Conservation (phyloP, 2,888 invertebrate genomes). For the Agrypnus murinus region DNA sequence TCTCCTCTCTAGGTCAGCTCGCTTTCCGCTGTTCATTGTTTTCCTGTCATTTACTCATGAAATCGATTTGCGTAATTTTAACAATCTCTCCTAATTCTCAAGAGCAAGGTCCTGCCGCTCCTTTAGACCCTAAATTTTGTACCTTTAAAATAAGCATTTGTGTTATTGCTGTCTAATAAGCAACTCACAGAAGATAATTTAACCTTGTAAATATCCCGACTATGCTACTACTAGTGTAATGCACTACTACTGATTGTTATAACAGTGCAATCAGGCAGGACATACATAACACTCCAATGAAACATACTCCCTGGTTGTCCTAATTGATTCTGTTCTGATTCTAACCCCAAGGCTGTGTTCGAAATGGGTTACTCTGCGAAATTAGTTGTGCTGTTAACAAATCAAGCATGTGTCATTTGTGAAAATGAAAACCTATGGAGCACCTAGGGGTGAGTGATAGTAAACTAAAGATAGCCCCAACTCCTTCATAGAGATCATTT, state of each 20-base stretch:
- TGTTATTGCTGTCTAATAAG: not conserved
- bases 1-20: slow-evolving; percentile 68
- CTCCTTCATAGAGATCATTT: too few relatives aligned
- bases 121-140: slow-evolving; percentile 5
- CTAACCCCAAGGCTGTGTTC: not conserved
- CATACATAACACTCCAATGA: slow-evolving; percentile 4
- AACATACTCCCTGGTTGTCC: slow-evolving; percentile 1
- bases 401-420: slow-evolving; percentile 1
- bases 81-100: slow-evolving; percentile 52
- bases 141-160: not conserved
- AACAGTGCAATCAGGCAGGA: slow-evolving; percentile 35
- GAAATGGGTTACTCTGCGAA: not conserved
- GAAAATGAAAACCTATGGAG: not conserved
- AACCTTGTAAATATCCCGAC: slow-evolving; percentile 7
- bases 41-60: slow-evolving; percentile 57
- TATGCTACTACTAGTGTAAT: not conserved
- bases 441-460: too few relatives aligned
- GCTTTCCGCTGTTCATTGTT: slow-evolving; percentile 63
- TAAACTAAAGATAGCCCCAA: too few relatives aligned
- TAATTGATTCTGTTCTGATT: slow-evolving; percentile 34
- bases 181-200: slow-evolving; percentile 6
- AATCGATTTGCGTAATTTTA: slow-evolving; percentile 53
- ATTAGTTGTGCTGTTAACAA: slow-evolving; percentile 10
- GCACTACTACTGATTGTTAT: slow-evolving; percentile 23
- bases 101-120: slow-evolving; percentile 51